Percentiles rank a stretch among this genome's conserved stretches.
phyloP scores from a whole-genome alignment of 2,888 invertebrate species.

The Drosophila neoperkinsi region DNA sequence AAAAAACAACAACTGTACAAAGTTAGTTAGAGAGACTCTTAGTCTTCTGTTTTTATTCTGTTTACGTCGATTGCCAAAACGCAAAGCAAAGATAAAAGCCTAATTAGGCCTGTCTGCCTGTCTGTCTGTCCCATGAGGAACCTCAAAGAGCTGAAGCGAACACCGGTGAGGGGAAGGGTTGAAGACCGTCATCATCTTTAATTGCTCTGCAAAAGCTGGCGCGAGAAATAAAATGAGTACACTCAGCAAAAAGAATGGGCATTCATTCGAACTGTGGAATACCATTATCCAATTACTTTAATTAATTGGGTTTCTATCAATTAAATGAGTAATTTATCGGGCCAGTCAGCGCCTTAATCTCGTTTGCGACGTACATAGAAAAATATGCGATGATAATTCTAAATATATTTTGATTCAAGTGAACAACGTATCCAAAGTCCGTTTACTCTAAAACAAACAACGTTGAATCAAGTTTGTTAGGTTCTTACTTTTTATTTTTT shows the following conservation, averaged over 20 bases:
- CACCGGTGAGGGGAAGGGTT: background rate
- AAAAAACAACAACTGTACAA: constrained; percentile 38
- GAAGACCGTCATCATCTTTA: constrained; percentile 19
- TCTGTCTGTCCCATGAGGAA: constrained; percentile 25
- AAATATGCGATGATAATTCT: too few relatives aligned
- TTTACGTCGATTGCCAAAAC: constrained; percentile 44
- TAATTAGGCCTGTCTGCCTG: constrained; percentile 48
- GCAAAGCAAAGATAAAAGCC: constrained; percentile 48
- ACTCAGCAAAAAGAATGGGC: constrained; percentile 26
- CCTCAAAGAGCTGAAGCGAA: constrained; percentile 19
- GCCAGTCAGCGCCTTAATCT: background rate
- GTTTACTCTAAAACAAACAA: background rate
- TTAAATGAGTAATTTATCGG: constrained; percentile 4
- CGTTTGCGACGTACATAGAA: too few relatives aligned
- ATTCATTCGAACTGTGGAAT: constrained; percentile 3
- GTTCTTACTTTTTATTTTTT: background rate
- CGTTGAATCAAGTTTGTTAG: background rate
- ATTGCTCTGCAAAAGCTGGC: constrained; percentile 11
- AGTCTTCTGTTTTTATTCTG: constrained; percentile 21
- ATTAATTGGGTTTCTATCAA: background rate
- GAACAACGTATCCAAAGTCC: background rate
- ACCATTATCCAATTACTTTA: background rate
- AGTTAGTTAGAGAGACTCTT: constrained; percentile 32
- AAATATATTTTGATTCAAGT: background rate
- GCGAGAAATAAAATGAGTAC: constrained; percentile 1